Evolutionary conservation across 1,140 invertebrate genomes (phyloP).

Genomic region (Trachymyrmex septentrionalis): DNA sequence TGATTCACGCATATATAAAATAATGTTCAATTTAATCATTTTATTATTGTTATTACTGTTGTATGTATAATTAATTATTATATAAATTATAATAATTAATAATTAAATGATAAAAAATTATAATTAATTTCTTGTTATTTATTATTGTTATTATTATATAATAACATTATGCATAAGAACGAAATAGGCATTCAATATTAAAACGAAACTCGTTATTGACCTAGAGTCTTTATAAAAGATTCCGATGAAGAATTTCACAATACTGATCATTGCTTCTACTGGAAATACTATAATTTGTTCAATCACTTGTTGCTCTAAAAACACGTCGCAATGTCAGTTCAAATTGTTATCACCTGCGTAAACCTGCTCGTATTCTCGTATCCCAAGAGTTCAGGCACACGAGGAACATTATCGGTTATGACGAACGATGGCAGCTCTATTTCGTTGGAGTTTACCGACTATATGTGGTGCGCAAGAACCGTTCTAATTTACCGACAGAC

Average conservation of each 20-base stretch:
- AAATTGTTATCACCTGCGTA: constrained; percentile 37
- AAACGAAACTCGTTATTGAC: background rate
- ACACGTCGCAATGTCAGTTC: background rate
- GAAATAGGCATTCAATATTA: too few relatives aligned
- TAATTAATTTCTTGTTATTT: background rate
- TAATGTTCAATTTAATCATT: background rate
- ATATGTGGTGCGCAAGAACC: constrained; percentile 29
- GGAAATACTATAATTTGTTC: background rate
- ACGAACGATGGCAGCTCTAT: constrained; percentile 39
- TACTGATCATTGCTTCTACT: background rate
- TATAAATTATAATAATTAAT: too few relatives aligned
- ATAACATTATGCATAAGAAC: background rate
- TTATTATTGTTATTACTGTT: background rate
- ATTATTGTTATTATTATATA: background rate
- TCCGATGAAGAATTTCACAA: background rate
- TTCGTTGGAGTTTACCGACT: constrained; percentile 47
- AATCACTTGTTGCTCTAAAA: constrained; percentile 52
- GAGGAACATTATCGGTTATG: constrained; percentile 37
- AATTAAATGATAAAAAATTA: too few relatives aligned
- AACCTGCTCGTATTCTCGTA: background rate
- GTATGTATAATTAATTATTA: constrained; percentile 1
- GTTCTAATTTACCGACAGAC: constrained; percentile 58
- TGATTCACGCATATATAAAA: background rate
- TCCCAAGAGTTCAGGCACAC: background rate
- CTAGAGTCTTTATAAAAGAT: constrained; percentile 3